Conservation (phyloP, 2,113 vertebrate species). For the Alligator mississippiensis region DNA sequence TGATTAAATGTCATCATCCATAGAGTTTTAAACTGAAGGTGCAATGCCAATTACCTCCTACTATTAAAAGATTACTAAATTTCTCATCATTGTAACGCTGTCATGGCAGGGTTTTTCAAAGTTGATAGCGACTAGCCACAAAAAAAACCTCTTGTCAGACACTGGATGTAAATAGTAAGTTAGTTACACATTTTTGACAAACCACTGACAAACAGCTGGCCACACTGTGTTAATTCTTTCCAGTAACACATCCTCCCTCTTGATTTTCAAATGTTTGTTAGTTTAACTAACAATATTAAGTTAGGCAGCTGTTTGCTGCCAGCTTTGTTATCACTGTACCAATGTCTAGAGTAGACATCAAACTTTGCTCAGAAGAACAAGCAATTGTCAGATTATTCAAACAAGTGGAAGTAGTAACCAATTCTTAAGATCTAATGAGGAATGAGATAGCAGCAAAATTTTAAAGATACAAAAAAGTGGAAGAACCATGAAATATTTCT, state of each 20-base stretch:
- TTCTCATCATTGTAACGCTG: accelerated
- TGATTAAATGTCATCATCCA: accelerated
- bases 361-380: background rate
- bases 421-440: accelerated
- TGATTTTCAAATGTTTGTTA: background rate
- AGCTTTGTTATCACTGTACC: background rate
- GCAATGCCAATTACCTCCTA: accelerated
- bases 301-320: background rate
- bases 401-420: background rate
- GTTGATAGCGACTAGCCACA: background rate
- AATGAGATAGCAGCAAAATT: background rate
- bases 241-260: background rate
- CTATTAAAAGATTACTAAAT: background rate
- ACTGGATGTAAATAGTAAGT: background rate
- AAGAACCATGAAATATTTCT: background rate
- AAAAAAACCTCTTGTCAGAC: accelerated
- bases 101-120: background rate
- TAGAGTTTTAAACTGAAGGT: background rate
- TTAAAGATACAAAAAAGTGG: background rate
- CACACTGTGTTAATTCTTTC: background rate
- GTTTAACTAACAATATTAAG: background rate
- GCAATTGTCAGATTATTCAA: background rate
- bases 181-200: accelerated
- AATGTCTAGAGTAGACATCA: background rate
- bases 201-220: background rate